Evolutionary conservation across 2,797 vertebrate genomes (phyloP).

Genomic region (Anguilla marmorata): DNA sequence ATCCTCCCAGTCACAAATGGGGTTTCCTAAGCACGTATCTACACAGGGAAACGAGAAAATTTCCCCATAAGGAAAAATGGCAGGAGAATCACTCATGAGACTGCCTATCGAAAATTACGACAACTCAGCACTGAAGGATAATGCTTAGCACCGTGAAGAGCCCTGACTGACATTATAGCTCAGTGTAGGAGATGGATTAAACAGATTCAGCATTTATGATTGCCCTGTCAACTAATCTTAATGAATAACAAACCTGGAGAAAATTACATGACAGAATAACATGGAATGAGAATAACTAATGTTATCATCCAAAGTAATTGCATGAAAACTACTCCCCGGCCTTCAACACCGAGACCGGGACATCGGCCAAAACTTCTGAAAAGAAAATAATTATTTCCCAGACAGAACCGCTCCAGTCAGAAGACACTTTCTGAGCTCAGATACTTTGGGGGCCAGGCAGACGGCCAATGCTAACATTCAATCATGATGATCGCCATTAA

Average conservation of each 20-base stretch:
- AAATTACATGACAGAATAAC: neutral
- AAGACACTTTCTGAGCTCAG: too few relatives aligned
- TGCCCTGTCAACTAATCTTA: constrained; percentile 11
- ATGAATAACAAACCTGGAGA: neutral
- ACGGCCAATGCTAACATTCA: constrained; percentile 21
- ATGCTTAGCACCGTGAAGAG: neutral
- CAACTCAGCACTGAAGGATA: neutral
- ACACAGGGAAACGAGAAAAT: neutral
- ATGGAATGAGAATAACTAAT: neutral
- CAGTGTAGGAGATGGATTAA: neutral
- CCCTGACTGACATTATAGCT: neutral
- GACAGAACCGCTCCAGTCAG: neutral
- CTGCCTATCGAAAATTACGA: neutral
- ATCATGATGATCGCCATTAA: constrained; percentile 1
- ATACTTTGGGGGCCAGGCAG: neutral
- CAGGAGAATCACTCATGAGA: neutral
- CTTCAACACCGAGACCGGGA: neutral
- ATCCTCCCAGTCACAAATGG: neutral
- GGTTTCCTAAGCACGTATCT: neutral
- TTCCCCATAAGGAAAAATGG: neutral
- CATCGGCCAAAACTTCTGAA: neutral
- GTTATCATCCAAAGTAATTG: neutral
- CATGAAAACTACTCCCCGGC: neutral
- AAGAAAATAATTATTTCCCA: constrained; percentile 6
- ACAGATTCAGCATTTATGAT: neutral